Evolutionary conservation across 2,113 vertebrate genomes (phyloP).

Genomic region (Pelodiscus sinensis): DNA sequence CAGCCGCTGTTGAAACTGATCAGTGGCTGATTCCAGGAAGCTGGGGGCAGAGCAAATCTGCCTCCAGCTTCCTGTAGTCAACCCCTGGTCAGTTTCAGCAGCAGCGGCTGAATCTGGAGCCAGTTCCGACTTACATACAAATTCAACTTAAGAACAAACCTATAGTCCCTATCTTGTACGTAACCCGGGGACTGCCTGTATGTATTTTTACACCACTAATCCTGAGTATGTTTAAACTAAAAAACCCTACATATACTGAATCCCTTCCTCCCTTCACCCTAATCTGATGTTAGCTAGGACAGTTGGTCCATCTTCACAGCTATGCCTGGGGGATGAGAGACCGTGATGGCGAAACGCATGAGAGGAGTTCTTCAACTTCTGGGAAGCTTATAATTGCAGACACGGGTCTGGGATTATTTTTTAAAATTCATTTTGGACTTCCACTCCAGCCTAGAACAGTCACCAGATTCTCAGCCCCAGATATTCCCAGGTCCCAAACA

Average conservation of each 20-base stretch:
- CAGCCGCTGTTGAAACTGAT: too few species aligned
- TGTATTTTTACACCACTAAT: not conserved
- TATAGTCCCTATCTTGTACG: too few species aligned
- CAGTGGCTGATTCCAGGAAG: too few species aligned
- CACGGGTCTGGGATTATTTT: not conserved
- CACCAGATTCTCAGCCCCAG: not conserved
- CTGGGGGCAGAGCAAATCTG: too few species aligned
- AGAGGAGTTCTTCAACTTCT: not conserved
- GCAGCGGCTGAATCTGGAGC: too few species aligned
- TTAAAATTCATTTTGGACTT: not conserved
- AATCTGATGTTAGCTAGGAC: not conserved
- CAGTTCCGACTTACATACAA: too few species aligned
- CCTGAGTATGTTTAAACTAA: not conserved
- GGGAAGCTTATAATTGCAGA: not conserved
- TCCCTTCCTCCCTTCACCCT: not conserved
- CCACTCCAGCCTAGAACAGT: not conserved
- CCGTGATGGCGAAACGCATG: not conserved
- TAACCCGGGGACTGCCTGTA: too few species aligned
- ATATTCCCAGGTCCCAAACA: not conserved
- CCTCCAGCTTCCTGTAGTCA: too few species aligned
- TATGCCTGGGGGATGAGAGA: not conserved
- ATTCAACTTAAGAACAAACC: too few species aligned
- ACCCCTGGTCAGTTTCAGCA: too few species aligned
- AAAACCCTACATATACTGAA: not conserved
- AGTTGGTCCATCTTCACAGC: not conserved